Evolutionary conservation across 1,140 invertebrate species (phyloP), one percentile per base, ranked within the genome.

Genomic region (Camponotus pennsylvanicus): DNA sequence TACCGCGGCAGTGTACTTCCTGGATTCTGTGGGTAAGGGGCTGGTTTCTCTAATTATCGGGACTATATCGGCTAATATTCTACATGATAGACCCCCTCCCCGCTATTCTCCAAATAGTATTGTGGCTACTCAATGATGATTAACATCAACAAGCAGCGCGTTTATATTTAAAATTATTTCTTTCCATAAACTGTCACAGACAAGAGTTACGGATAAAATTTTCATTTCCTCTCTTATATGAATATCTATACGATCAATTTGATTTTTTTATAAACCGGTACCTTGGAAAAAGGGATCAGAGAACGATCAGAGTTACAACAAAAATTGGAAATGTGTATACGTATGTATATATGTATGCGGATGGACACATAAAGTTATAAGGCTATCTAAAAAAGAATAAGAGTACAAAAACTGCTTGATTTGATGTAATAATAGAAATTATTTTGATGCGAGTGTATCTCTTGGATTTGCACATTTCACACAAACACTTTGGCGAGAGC

Each of bases 401-500:
- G 92, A 94, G 93, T 94, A 94, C 92, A 94, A 94, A 94, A 94
- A 93, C 92, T 93, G 92, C 91, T 92, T 64, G 66, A 21, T 71
- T 79, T 88, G 86, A 90, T 86, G 86, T 73, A 83, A 73, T 92
- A 91, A 85, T 93, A 90, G 89, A 90, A 90, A 90, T 82, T n/a
- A 83, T 83, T 83, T 83, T 83, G 79, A 83, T 83, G 79, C 40
- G 70, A 83, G 76, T 84, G 64, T 90, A 79, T 83, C 83, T 86
- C 59, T 27, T 27, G 75, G 70, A 90, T 90, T 90, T 80, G 57
- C 66, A 90, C 86, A 84, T 70, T 91, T 96, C 96, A 97, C 94
- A 98, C 97, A 96, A 98, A 99, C 92, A 99, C 99, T 96, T 99
- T 99, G 93, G 99, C 99, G 91, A 99, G 96, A 86, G 98, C 98